phyloP scores from a whole-genome alignment of 2,797 vertebrate genomes.

The Pipistrellus kuhlii region DNA sequence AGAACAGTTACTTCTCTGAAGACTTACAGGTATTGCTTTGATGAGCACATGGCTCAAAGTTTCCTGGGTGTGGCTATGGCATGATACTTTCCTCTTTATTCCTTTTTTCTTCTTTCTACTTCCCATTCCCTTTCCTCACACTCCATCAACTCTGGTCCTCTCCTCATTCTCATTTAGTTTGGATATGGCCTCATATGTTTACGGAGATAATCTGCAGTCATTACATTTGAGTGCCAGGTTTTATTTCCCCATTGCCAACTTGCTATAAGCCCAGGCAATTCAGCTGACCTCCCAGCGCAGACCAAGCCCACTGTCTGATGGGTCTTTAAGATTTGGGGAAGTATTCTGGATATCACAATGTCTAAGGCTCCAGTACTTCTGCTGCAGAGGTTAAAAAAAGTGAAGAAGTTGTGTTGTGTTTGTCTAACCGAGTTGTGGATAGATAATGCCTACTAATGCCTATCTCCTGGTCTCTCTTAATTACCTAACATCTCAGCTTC shows the following conservation, averaged over 20 bases:
- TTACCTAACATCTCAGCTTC: conserved; percentile 4
- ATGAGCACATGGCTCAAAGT: neutral
- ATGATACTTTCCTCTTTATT: neutral
- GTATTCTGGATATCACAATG: neutral
- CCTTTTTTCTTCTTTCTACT: neutral
- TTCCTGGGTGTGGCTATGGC: neutral
- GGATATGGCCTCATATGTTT: neutral
- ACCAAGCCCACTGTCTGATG: neutral
- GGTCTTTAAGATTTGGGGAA: neutral
- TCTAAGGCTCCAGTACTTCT: neutral
- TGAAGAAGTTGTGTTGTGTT: neutral
- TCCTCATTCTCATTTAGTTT: neutral
- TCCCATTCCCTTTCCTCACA: neutral
- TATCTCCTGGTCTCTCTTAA: neutral
- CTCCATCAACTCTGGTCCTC: neutral
- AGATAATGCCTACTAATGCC: neutral
- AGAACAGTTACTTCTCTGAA: neutral
- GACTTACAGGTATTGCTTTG: neutral
- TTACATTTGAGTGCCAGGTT: neutral
- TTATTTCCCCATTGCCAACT: neutral
- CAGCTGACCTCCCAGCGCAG: neutral
- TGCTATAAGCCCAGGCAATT: neutral
- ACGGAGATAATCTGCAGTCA: neutral
- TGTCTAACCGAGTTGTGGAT: neutral
- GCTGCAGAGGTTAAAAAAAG: neutral